Base-by-base conservation (phyloP, 2,888 invertebrate species). In the Mimumesa dahlbomi region DNA sequence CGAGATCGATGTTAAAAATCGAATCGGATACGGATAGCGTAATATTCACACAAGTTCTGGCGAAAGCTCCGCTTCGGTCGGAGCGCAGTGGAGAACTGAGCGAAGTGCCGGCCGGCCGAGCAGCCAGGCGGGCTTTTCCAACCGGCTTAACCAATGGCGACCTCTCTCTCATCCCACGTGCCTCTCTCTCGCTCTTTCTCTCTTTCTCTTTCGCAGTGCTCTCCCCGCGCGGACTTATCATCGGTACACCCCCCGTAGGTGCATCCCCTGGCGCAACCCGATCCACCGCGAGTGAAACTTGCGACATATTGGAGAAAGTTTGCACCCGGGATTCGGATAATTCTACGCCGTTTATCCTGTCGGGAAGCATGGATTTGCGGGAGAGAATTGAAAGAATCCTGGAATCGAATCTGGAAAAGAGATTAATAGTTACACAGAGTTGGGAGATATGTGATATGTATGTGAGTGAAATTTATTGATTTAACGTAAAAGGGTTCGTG, bases 21-120 rank as follows among this genome's bases (percentile, higher is more conserved):
- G 57, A 74, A 53, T 34, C 63, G 34, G 29, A 40, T 29, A 43
- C 29, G 43, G 9, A 11, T 22, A 18, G 18, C 13, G 25, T n/a
- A n/a, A n/a, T n/a, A n/a, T n/a, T n/a, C n/a, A n/a, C n/a, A n/a
- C n/a, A n/a, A n/a, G n/a, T n/a, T 65, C 45, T 69, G 61, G 72
- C 75, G 75, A 84, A 83, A 84, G 86, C 79, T 84, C 82, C 77
- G 79, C 62, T 73, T 82, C 74, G 78, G 75, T 83, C 82, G 80
- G 73, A 82, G 82, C 82, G 75, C 83, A 78, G 83, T 82, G 79
- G 79, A 80, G 84, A 79, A 85, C 86, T 86, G 85, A 86, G 79
- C 81, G 73, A 78, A 75, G 75, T 81, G 81, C 85, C 84, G 82
- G 85, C 85, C 82, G 85, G 85, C 75, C 79, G 84, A 76, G 82